Evolutionary conservation across 2,113 vertebrate species (phyloP).

Genomic region (Scortum barcoo): DNA sequence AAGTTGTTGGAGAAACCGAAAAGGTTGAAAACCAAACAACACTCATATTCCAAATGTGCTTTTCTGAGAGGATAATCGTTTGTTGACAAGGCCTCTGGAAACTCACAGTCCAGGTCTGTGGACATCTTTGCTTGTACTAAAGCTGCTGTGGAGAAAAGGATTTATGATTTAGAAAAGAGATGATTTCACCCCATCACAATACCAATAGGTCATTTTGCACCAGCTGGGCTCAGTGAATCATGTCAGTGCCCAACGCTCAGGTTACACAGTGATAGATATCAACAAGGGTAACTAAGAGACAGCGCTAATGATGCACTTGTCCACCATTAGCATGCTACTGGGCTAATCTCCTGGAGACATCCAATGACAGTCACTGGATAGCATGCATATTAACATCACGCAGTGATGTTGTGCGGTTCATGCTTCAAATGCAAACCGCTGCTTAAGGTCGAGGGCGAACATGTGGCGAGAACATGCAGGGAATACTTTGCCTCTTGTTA

Average conservation of each 20-base stretch:
- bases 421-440: conserved; percentile 5
- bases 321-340: background rate
- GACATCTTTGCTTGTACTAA: background rate
- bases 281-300: conserved; percentile 28
- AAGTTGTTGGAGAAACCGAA: background rate
- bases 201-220: background rate
- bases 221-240: conserved; percentile 19
- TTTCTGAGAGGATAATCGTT: conserved; percentile 6
- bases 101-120: background rate
- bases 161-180: background rate
- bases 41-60: conserved; percentile 27
- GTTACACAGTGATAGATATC: conserved; percentile 15
- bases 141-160: background rate
- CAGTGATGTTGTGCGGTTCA: conserved; percentile 19
- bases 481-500: conserved; percentile 20
- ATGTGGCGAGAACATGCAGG: conserved; percentile 28
- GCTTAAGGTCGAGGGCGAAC: conserved; percentile 7
- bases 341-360: conserved; percentile 26
- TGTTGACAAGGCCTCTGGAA: background rate
- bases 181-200: background rate
- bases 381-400: background rate
- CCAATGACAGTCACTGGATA: background rate
- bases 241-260: conserved; percentile 3
- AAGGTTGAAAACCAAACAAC: conserved; percentile 20
- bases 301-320: conserved; percentile 1